Evolutionary conservation across 2,113 vertebrate species (phyloP).

Genomic region (Argyrosomus japonicus): DNA sequence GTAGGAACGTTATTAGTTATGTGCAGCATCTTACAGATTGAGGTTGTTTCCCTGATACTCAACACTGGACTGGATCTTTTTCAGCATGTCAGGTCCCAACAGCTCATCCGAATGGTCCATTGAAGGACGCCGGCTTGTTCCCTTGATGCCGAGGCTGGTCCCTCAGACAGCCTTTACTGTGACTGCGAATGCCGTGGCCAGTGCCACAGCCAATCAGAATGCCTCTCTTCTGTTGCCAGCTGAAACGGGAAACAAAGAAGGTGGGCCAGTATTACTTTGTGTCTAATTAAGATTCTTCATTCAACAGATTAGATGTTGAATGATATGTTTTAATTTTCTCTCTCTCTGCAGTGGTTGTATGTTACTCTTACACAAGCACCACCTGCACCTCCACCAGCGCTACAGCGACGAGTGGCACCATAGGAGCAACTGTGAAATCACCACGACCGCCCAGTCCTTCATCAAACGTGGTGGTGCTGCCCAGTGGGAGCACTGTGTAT

Average conservation of each 20-base stretch:
- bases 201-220: conserved; percentile 93
- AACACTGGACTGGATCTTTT: conserved; percentile 8
- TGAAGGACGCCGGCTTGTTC: conserved; percentile 95
- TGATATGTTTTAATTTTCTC: neutral
- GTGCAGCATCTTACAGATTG: neutral
- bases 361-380: conserved; percentile 98
- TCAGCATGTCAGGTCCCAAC: conserved; percentile 97
- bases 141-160: conserved; percentile 95
- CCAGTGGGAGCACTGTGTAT: conserved; percentile 97
- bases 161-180: conserved; percentile 97
- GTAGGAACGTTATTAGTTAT: neutral
- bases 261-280: conserved; percentile 66
- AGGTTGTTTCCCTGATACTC: too few relatives aligned
- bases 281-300: fast-evolving
- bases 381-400: conserved; percentile 93
- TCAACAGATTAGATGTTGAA: fast-evolving
- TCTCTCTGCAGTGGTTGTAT: conserved; percentile 90
- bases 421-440: conserved; percentile 91
- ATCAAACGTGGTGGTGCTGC: conserved; percentile 96
- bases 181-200: conserved; percentile 94
- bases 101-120: conserved; percentile 98
- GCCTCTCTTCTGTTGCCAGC: conserved; percentile 91
- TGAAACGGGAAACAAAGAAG: conserved; percentile 98
- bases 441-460: conserved; percentile 96
- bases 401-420: conserved; percentile 88